Evolutionary conservation across 2,113 vertebrate genomes (phyloP).

Genomic region (Monarcha castaneiventris): DNA sequence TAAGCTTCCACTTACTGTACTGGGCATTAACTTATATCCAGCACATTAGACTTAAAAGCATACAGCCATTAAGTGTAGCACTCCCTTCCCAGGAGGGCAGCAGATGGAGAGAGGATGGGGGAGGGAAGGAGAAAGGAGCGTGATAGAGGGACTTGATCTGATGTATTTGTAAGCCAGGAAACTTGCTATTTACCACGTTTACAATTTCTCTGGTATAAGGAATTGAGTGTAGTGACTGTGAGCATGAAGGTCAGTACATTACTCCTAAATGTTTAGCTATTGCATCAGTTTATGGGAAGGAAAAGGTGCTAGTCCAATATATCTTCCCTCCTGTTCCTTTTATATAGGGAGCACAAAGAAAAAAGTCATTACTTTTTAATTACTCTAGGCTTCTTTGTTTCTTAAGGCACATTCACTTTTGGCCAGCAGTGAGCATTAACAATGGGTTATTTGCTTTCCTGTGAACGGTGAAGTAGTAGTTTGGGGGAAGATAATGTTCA

Average conservation of each 20-base stretch:
- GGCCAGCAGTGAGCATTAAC: background rate
- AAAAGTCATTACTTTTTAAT: conserved; percentile 49
- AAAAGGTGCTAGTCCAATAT: background rate
- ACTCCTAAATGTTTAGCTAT: conserved; percentile 44
- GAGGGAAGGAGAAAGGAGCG: background rate
- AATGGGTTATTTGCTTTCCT: conserved; percentile 4
- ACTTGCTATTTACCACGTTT: conserved; percentile 44
- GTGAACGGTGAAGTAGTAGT: background rate
- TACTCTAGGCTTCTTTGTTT: conserved; percentile 6
- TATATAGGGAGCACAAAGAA: background rate
- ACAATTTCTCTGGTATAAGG: conserved; percentile 21
- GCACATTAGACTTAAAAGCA: conserved; percentile 34
- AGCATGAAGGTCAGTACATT: conserved; percentile 28
- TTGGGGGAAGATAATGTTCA: conserved; percentile 6
- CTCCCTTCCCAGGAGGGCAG: conserved; percentile 43
- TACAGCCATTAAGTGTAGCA: background rate
- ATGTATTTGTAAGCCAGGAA: conserved; percentile 6
- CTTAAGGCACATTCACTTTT: background rate
- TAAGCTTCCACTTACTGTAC: background rate
- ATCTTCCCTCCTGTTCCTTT: background rate
- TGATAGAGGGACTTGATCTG: background rate
- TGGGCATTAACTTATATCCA: conserved; percentile 31
- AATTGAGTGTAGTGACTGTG: conserved; percentile 29
- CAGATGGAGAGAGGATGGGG: conserved; percentile 9
- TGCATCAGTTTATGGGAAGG: conserved; percentile 34